Evolutionary conservation across 30 jellyfish, hydroid and myxozoan species (phyloP), one percentile per base, ranked within the genome.

Genomic region (Pelagia noctiluca): DNA sequence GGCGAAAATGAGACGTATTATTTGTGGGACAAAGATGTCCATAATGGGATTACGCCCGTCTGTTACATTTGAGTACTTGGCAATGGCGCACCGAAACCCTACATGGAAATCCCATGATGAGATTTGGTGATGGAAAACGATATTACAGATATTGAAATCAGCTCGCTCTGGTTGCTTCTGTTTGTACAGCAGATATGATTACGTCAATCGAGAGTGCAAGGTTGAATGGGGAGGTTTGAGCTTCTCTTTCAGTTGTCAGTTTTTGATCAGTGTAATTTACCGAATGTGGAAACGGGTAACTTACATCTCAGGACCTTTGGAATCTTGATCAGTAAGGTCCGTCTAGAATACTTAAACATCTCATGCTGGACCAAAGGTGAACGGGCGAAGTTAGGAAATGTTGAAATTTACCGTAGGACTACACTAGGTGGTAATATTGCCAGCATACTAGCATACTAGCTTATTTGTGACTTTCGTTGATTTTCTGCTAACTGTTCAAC

Each of bases 1-100:
- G n/a, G n/a, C n/a, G n/a, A n/a, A n/a, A n/a, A n/a, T n/a, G 68
- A 52, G 68, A 52, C 68, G 4, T 19, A 10, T 52, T 52, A 30
- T 52, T 19, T 52, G 28, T 19, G 12, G 68, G 2, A 10, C 28
- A 52, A 52, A 52, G 26, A 30, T 2, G 26, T 19, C 4, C 16
- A 3, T 52, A 52, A 52, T 3, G 68, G 30, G 68, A 52, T 52
- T 52, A 52, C 12, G 4, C 26, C 16, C 26, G 68, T 52, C 68
- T 52, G 68, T 10, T 52, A 52, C 68, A 52, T 19, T n/a, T 52
- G 26, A 3, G 68, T 52, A 19, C 21, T 30, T 52, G 68, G 26
- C 26, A 19, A 52, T 10, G 30, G 21, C 21, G 68, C 16, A 52
- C 68, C 26, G 26, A 52, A 52, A 8, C 2, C 68, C 68, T 4